Base-by-base conservation (phyloP, 2,113 vertebrate species). In the Megaleporinus macrocephalus region DNA sequence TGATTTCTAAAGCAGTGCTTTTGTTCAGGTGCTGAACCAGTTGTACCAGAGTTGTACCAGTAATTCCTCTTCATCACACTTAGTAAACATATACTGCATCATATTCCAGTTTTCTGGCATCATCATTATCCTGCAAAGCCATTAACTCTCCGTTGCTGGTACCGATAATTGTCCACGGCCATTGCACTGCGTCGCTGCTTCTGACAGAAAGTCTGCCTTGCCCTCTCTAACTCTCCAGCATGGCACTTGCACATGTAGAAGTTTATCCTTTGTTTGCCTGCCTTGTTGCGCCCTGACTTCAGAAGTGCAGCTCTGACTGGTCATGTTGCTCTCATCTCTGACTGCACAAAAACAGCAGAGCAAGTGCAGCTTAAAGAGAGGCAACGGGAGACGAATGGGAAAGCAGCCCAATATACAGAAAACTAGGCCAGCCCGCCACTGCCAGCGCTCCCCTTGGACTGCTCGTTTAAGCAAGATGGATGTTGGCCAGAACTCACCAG, bases 241-340 rank as follows among this genome's bases (percentile, higher is more conserved):
- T 44, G 10, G 11, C 1, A 9, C 41, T 44, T 51, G 14, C 9
- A 16, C 14, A 16, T 61, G 24, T 24, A 61, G 24, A 61, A 61
- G 53, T 61, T 61, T 15, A n/a, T 18, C 12, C 11, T 3, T 24
- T 61, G 24, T 61, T 61, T 61, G n/a, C 26, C 36, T 44, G 49
- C 6, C 80, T 65, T 82, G 57, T 71, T 26, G 73, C 53, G 20
- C 29, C 73, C 71, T n/a, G 59, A 69, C 53, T 71, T 81, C 22
- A 69, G 59, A 85, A 69, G 79, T 75, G 61, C 41, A 13, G 73
- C 61, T 51, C 80, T 27, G 22, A 85, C 82, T 88, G 84, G 68
- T 61, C 22, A 57, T 79, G 36, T 53, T 69, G 22, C 61, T 75
- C 47, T 74, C 71, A 36, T 76, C 65, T 74, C 63, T 30, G 24